Conservation (phyloP, 2,113 vertebrate species). For the Istiophorus platypterus region DNA sequence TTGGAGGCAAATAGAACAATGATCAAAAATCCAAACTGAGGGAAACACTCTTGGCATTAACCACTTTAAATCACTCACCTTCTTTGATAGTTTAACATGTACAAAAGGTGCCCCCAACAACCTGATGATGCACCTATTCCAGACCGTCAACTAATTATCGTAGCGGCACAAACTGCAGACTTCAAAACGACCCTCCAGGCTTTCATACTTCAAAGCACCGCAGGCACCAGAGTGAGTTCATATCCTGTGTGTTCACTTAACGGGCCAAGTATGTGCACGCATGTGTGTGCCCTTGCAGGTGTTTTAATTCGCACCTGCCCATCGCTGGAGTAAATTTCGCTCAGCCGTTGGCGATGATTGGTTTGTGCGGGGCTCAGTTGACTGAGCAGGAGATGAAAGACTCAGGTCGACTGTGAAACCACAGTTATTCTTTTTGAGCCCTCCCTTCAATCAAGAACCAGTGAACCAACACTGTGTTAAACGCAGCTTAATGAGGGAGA, state of each 20-base stretch:
- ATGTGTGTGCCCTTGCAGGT: background rate
- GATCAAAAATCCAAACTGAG: background rate
- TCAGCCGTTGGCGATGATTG: slow-evolving; percentile 23
- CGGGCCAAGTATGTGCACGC: background rate
- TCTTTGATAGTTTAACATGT: background rate
- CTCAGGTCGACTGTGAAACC: background rate
- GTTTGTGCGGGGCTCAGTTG: slow-evolving; percentile 15
- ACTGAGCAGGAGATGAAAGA: slow-evolving; percentile 36
- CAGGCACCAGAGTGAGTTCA: background rate
- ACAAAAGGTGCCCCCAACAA: background rate
- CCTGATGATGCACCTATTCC: slow-evolving; percentile 3
- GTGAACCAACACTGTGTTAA: background rate
- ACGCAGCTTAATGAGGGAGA: slow-evolving; percentile 16
- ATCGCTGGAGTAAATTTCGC: background rate
- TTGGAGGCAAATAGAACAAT: background rate
- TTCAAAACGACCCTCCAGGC: background rate
- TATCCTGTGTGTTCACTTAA: background rate
- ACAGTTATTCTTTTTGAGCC: slow-evolving; percentile 21
- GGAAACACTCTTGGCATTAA: background rate
- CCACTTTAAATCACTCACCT: background rate
- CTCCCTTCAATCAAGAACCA: slow-evolving; percentile 11
- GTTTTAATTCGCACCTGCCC: background rate
- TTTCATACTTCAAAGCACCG: slow-evolving; percentile 14
- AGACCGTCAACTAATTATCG: background rate
- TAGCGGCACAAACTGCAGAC: background rate